A percentile compares a stretch with the other conserved stretches of the same genome.
Evolutionary conservation across 2,797 vertebrate genomes (phyloP).

Genomic region (Kryptolebias ocellatus): DNA sequence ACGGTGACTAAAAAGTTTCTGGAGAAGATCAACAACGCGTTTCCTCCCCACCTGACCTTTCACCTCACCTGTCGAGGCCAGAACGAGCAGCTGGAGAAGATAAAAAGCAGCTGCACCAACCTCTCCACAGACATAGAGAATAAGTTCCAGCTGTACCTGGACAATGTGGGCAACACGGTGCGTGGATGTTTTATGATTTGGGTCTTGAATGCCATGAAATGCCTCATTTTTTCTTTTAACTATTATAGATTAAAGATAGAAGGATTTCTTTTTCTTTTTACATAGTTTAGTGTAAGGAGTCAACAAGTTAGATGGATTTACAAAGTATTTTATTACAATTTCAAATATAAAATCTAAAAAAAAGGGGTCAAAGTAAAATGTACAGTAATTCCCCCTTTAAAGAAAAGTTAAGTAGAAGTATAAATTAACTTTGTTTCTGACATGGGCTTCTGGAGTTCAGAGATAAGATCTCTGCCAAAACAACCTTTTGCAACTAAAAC

Average conservation of each 20-base stretch:
- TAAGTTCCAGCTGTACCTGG: constrained; percentile 82
- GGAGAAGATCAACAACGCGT: constrained; percentile 71
- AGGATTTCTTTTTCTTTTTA: no score
- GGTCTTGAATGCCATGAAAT: not conserved
- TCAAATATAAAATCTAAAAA: no score
- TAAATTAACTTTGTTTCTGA: not conserved
- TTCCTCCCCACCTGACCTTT: constrained; percentile 79
- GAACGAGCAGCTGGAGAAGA: constrained; percentile 75
- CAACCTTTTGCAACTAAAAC: not conserved
- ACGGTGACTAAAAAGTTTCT: constrained; percentile 70
- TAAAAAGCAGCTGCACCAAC: constrained; percentile 80
- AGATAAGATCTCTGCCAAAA: not conserved
- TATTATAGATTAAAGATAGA: no score
- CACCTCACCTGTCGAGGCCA: constrained; percentile 80
- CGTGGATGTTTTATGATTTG: not conserved
- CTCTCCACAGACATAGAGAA: constrained; percentile 80
- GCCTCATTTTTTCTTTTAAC: no score
- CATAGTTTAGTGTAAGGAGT: no score
- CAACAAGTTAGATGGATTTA: no score
- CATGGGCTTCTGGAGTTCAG: not conserved
- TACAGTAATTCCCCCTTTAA: no score
- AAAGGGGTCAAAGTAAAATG: no score
- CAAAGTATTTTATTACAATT: no score
- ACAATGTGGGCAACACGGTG: constrained; percentile 77
- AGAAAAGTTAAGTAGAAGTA: not conserved